Percentiles rank a stretch among this genome's conserved stretches.
These are phyloP conservation scores for Sebastolobus alascanus DNA, from an alignment of 2,797 vertebrate species.

Conservation along the genomic window DNA sequence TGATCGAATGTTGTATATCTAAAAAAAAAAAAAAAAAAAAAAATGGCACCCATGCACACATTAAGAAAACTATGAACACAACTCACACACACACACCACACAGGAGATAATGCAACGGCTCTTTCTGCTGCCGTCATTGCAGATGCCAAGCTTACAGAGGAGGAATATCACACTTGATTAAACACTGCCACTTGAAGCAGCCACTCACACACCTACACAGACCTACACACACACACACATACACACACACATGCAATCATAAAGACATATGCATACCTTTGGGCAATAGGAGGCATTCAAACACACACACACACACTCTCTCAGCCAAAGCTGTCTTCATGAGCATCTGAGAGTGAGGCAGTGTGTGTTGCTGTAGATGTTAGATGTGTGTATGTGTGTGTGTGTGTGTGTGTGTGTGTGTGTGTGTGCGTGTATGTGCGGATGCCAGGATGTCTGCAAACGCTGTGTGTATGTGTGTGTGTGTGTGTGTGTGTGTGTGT, in stretches of 20 bases:
- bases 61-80: constrained; percentile 5
- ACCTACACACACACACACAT: constrained; percentile 29
- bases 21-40: constrained; percentile 3
- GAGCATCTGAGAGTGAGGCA: constrained; percentile 21
- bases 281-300: constrained; percentile 42
- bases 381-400: constrained; percentile 8
- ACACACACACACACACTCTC: constrained; percentile 22
- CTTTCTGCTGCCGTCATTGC: constrained; percentile 54
- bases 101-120: constrained; percentile 55
- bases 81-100: constrained; percentile 17
- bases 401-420: background rate
- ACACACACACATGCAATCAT: background rate
- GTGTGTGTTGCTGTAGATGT: background rate
- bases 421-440: constrained; percentile 2
- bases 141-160: constrained; percentile 61
- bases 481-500: constrained; percentile 22
- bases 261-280: constrained; percentile 59
- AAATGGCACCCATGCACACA: constrained; percentile 5
- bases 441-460: too few species aligned
- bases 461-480: constrained; percentile 22
- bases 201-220: constrained; percentile 68
- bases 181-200: constrained; percentile 68
- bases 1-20: constrained; percentile 32
- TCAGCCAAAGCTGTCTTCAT: constrained; percentile 34
- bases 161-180: constrained; percentile 76